Percentiles rank a stretch among this genome's conserved stretches.
These are phyloP conservation scores for Aphelocoma coerulescens DNA, from an alignment of 2,113 vertebrate species.

Conservation along the genomic window DNA sequence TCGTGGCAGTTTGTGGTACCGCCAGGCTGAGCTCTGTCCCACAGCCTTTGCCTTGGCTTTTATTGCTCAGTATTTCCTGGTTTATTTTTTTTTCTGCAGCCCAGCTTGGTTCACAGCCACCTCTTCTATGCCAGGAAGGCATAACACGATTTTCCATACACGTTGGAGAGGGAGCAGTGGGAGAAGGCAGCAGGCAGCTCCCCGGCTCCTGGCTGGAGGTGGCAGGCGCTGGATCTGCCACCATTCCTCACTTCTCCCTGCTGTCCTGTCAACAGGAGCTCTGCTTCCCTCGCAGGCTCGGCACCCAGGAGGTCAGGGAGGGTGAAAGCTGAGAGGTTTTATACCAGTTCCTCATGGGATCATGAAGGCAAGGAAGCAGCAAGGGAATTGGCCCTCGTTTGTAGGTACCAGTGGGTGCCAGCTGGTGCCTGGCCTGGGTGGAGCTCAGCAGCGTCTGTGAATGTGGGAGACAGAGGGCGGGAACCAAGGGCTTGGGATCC, in stretches of 20 bases:
- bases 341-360: not conserved
- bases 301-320: not conserved
- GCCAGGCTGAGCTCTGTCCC: not conserved
- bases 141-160: not conserved
- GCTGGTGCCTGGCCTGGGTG: not conserved
- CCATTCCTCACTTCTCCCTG: not conserved
- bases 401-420: not conserved
- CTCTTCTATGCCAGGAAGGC: slow-evolving; percentile 11
- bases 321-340: not conserved
- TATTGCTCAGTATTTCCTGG: slow-evolving; percentile 21
- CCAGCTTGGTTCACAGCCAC: not conserved
- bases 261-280: not conserved
- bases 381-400: not conserved
- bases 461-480: not conserved
- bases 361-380: not conserved
- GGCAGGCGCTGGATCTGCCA: not conserved
- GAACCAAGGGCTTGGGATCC: not conserved
- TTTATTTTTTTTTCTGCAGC: not conserved
- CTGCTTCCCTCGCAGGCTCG: not conserved
- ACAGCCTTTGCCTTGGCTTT: not conserved
- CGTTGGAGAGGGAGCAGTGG: not conserved
- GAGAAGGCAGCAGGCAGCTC: not conserved
- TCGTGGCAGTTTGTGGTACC: slow-evolving; percentile 11
- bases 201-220: not conserved
- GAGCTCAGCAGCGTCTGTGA: not conserved